Percentiles rank a stretch among this genome's conserved stretches.
Evolutionary conservation across 2,888 invertebrate species (phyloP).

Genomic region (Mayetiola destructor): DNA sequence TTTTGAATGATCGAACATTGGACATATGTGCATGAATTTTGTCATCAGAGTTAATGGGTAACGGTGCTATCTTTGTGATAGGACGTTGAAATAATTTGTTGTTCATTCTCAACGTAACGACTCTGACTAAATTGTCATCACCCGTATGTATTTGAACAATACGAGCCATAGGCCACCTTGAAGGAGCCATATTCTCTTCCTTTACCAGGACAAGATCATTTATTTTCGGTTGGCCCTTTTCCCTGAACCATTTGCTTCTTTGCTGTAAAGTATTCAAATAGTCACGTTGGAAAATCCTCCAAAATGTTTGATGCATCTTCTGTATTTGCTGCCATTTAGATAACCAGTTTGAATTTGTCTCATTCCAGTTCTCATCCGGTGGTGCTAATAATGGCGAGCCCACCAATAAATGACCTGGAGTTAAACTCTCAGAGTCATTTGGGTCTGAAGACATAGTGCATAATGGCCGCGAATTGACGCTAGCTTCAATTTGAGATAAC

Average conservation of each 20-base stretch:
- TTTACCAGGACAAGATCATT: neutral
- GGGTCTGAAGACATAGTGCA: slow-evolving; percentile 19
- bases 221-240: neutral
- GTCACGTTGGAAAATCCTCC: neutral
- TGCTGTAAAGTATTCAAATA: neutral
- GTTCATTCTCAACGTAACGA: neutral
- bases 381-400: slow-evolving; percentile 14
- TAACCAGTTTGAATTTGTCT: neutral
- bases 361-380: neutral
- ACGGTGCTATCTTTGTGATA: neutral
- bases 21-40: too few species aligned
- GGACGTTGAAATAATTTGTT: neutral
- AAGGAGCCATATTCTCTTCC: slow-evolving; percentile 13
- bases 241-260: neutral
- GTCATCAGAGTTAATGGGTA: too few species aligned
- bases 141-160: neutral
- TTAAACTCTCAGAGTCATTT: slow-evolving; percentile 18
- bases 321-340: neutral
- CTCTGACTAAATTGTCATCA: neutral
- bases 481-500: slow-evolving; percentile 20
- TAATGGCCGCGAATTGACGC: slow-evolving; percentile 20
- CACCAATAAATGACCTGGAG: slow-evolving; percentile 24
- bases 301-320: neutral
- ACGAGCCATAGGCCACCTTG: slow-evolving; percentile 7
- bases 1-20: too few species aligned